Conservation (phyloP, 2,888 invertebrate species). For the Halictus quadricinctus region DNA sequence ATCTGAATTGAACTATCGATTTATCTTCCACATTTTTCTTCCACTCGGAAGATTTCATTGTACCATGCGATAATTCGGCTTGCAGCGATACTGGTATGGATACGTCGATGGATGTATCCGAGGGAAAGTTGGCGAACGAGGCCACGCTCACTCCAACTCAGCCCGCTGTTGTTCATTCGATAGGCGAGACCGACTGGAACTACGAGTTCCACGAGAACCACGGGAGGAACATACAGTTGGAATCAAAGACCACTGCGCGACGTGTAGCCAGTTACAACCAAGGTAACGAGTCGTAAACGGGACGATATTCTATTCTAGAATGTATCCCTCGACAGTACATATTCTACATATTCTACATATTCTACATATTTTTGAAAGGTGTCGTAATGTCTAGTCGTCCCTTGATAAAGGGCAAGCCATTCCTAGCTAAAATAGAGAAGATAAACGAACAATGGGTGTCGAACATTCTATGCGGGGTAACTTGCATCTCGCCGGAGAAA, state of each 20-base stretch:
- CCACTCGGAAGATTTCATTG: background rate
- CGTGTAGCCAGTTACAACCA: slow-evolving; percentile 93
- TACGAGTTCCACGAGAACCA: slow-evolving; percentile 92
- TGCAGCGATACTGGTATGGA: slow-evolving; percentile 81
- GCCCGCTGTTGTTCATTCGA: slow-evolving; percentile 63
- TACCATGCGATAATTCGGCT: slow-evolving; percentile 19
- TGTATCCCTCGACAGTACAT: background rate
- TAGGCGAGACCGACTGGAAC: slow-evolving; percentile 76
- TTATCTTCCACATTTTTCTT: background rate
- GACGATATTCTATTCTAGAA: background rate
- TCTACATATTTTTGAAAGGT: slow-evolving; percentile 81
- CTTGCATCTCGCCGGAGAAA: slow-evolving; percentile 88
- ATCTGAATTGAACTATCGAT: background rate
- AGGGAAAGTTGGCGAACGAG: slow-evolving; percentile 78
- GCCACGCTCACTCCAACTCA: slow-evolving; percentile 78
- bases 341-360: background rate
- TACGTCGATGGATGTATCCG: slow-evolving; percentile 78
- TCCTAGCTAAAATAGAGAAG: slow-evolving; percentile 87
- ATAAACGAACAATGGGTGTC: slow-evolving; percentile 90
- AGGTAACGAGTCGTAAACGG: slow-evolving; percentile 80
- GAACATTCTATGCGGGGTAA: slow-evolving; percentile 90
- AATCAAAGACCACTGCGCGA: slow-evolving; percentile 86
- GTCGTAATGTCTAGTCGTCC: slow-evolving; percentile 81
- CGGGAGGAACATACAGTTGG: slow-evolving; percentile 91
- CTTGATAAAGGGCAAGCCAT: slow-evolving; percentile 78